phyloP scores from a whole-genome alignment of 2,113 vertebrate species.

The Elephas maximus region DNA sequence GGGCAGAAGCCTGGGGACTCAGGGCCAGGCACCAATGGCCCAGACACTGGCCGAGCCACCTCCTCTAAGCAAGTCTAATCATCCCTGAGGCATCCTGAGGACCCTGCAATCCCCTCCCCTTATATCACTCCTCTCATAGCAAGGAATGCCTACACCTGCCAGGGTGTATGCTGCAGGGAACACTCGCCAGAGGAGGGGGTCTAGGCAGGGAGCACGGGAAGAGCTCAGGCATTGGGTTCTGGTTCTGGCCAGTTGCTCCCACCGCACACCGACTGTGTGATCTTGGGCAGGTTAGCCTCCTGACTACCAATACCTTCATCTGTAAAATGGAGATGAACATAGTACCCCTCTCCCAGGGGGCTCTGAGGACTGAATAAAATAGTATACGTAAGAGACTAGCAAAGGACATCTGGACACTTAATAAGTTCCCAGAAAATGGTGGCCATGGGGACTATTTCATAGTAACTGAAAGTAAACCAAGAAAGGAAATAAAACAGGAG shows the following conservation, averaged over 20 bases:
- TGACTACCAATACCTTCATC: not conserved
- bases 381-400: not conserved
- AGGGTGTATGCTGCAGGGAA: not conserved
- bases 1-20: not conserved
- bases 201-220: not conserved
- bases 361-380: not conserved
- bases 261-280: no score
- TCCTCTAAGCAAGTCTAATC: not conserved
- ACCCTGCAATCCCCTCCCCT: not conserved
- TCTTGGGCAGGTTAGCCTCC: not conserved
- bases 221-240: not conserved
- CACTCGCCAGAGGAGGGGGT: no score
- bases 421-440: not conserved
- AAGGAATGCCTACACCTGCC: not conserved
- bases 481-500: not conserved
- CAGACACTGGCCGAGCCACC: not conserved
- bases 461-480: not conserved
- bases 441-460: not conserved
- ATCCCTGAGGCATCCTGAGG: not conserved
- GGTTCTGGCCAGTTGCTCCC: not conserved
- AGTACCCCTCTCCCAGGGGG: not conserved
- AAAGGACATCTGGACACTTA: not conserved
- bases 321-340: not conserved
- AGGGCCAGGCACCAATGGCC: not conserved
- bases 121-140: not conserved